These are phyloP conservation scores for Gallirallus australis DNA, from an alignment of 2,797 vertebrate species.

Conservation along the genomic window DNA sequence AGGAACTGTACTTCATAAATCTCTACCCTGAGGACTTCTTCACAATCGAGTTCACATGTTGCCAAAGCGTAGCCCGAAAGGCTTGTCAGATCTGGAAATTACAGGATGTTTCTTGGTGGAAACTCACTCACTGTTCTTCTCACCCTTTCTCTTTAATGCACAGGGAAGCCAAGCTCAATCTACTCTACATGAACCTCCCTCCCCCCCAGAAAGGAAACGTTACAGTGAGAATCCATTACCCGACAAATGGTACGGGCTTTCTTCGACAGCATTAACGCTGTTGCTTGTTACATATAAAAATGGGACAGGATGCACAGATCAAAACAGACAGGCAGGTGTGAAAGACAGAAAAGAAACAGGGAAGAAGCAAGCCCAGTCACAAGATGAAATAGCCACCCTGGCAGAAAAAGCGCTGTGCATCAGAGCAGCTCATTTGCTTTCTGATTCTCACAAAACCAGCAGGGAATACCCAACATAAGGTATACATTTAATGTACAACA, in stretches of 20 bases:
- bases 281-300: not conserved
- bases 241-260: not conserved
- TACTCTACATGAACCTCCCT: not conserved
- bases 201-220: not conserved
- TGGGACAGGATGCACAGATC: conserved; percentile 46
- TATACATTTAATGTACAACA: not conserved
- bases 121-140: not conserved
- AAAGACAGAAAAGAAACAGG: conserved; percentile 22
- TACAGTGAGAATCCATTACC: not conserved
- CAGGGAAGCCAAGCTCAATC: not conserved
- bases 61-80: conserved; percentile 10
- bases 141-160: not conserved
- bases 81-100: conserved; percentile 2
- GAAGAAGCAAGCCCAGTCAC: conserved; percentile 23
- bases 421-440: not conserved
- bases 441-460: not conserved
- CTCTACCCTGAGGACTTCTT: not conserved
- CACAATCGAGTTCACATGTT: not conserved
- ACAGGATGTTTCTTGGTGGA: not conserved
- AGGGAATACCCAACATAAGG: not conserved
- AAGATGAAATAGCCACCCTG: not conserved
- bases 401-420: not conserved
- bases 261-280: not conserved
- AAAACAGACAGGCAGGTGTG: conserved; percentile 41
- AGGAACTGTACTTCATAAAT: not conserved